These are phyloP conservation scores for Syngnathus scovelli DNA, from an alignment of 2,113 vertebrate species.

Conservation along the genomic window DNA sequence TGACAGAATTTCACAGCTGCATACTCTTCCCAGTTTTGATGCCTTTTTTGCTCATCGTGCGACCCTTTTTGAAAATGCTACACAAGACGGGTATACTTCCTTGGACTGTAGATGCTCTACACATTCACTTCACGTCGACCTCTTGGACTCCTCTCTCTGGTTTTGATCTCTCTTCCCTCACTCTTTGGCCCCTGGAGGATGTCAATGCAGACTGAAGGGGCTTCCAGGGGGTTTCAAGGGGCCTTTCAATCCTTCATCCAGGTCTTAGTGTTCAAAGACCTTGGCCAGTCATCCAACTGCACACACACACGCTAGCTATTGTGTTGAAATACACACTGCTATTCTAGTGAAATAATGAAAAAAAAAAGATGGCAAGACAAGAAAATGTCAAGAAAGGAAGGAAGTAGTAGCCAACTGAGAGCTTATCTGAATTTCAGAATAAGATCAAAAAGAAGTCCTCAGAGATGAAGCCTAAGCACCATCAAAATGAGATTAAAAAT, in stretches of 20 bases:
- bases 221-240: conserved; percentile 74
- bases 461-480: conserved; percentile 42
- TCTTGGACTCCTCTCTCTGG: conserved; percentile 58
- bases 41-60: conserved; percentile 40
- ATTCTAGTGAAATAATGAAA: conserved; percentile 28
- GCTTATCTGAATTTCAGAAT: conserved; percentile 50
- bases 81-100: conserved; percentile 57
- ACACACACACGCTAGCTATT: conserved; percentile 22
- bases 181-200: conserved; percentile 62
- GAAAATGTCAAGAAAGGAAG: conserved; percentile 17
- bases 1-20: conserved; percentile 34
- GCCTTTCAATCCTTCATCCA: conserved; percentile 91
- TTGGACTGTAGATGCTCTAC: conserved; percentile 60
- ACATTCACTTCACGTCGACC: conserved; percentile 56
- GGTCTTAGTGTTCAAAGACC: conserved; percentile 97
- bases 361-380: conserved; percentile 6
- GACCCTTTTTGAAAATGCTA: conserved; percentile 62
- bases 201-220: conserved; percentile 66
- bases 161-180: conserved; percentile 61
- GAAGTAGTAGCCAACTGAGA: conserved; percentile 24
- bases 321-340: conserved; percentile 32
- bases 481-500: conserved; percentile 51
- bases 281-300: conserved; percentile 68
- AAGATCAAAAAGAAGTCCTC: conserved; percentile 51
- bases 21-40: conserved; percentile 44